Evolutionary conservation across 2,888 invertebrate species (phyloP).

Genomic region (Dendrolimus houi): DNA sequence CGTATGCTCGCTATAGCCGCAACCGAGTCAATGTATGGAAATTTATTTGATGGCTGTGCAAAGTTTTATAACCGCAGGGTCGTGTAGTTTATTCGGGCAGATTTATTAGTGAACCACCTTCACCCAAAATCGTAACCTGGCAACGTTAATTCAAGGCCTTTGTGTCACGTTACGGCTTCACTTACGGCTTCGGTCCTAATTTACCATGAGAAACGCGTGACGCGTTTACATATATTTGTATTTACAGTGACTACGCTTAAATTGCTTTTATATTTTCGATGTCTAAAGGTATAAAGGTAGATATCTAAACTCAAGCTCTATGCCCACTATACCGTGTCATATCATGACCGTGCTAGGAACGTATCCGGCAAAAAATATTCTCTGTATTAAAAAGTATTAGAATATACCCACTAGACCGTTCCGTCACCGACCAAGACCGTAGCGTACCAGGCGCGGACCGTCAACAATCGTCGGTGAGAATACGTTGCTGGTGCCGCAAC

Average conservation of each 20-base stretch:
- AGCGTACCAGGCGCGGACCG: too few species aligned
- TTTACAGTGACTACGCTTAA: not conserved
- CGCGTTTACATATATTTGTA: conserved; percentile 7
- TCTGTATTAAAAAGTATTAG: too few species aligned
- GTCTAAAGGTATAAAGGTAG: too few species aligned
- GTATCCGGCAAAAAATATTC: too few species aligned
- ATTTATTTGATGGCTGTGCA: conserved; percentile 40
- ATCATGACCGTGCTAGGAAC: too few species aligned
- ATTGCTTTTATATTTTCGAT: too few species aligned
- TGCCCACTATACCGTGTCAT: too few species aligned
- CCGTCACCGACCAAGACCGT: too few species aligned
- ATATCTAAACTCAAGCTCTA: too few species aligned
- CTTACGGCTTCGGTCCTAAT: conserved; percentile 30
- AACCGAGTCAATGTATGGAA: conserved; percentile 30
- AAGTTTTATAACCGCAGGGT: conserved; percentile 40
- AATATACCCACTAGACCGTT: too few species aligned
- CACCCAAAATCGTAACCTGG: conserved; percentile 43
- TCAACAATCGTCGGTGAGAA: too few species aligned
- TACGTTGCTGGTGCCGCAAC: too few species aligned
- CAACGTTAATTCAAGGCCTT: conserved; percentile 47
- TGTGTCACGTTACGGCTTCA: conserved; percentile 41
- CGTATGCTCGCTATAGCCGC: conserved; percentile 7
- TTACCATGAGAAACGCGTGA: conserved; percentile 10
- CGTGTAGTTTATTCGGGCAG: conserved; percentile 40
- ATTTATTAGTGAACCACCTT: conserved; percentile 47